Evolutionary conservation across 2,888 invertebrate genomes (phyloP), one percentile per base, ranked within the genome.

Genomic region (Ariolimax columbianus): DNA sequence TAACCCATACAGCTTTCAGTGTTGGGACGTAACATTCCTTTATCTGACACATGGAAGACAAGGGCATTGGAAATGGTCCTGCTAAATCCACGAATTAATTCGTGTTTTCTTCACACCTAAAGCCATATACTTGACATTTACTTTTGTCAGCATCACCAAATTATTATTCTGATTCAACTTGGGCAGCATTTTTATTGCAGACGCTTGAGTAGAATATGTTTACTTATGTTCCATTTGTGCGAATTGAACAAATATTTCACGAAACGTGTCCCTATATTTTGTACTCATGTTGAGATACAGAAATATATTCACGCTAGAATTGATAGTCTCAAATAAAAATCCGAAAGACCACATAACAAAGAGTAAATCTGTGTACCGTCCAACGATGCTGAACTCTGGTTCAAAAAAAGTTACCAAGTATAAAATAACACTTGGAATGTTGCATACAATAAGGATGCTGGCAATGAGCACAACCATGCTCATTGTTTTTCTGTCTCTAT

Each of bases 221-320:
- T n/a, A n/a, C n/a, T n/a, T n/a, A n/a, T n/a, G n/a, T n/a, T n/a
- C n/a, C n/a, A n/a, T n/a, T n/a, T n/a, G n/a, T n/a, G n/a, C n/a
- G n/a, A n/a, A n/a, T n/a, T n/a, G n/a, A n/a, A n/a, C n/a, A 19
- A 77, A 77, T 9, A 77, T 4, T 36, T 77, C 3, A 55, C 33
- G 1, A 55, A 77, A 77, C 1, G 77, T 77, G 3, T 77, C 38
- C 36, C 59, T 51, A 30, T 77, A 77, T 17, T 77, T 77, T 19
- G 77, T 40, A 19, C 77, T 77, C 77, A 77, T 77, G 11, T 77
- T 77, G 19, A 38, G 38, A 51, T 55, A 77, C 55, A 77, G 17
- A 26, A 77, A 77, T 59, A 77, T 77, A 38, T 77, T 77, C 1
- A 77, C 36, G 26, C 59, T 77, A 1, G 77, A 77, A 33, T 59